Conservation (phyloP, 1,140 invertebrate genomes). For the Venustaconcha ellipsiformis region DNA sequence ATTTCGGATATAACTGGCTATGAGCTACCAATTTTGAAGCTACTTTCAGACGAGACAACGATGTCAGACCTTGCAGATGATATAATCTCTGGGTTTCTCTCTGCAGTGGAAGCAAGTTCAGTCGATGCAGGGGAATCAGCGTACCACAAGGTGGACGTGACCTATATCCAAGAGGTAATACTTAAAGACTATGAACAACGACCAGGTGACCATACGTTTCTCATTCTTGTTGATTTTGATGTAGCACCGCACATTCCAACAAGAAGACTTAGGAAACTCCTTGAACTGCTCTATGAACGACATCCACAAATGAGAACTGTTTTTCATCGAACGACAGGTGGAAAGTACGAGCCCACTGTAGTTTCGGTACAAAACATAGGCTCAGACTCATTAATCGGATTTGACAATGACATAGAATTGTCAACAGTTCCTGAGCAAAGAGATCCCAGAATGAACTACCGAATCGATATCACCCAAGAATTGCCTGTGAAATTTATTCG, state of each 20-base stretch:
- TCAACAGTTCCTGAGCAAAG: no score
- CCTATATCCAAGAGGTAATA: not conserved
- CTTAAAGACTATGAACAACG: slow-evolving; percentile 6
- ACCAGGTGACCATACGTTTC: slow-evolving; percentile 8
- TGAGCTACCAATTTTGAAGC: slow-evolving; percentile 2
- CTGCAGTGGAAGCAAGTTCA: not conserved
- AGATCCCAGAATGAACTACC: no score
- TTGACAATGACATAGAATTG: no score
- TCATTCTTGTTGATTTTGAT: slow-evolving; percentile 12
- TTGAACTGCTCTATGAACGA: no score
- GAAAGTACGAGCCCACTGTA: no score
- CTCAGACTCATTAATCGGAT: no score
- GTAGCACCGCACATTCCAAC: not conserved
- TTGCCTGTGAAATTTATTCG: no score
- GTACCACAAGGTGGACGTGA: not conserved
- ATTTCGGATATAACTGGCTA: slow-evolving; percentile 3
- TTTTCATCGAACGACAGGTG: no score
- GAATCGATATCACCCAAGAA: no score
- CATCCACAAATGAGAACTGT: no score
- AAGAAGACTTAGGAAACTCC: not conserved
- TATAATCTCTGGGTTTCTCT: not conserved
- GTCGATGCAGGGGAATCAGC: not conserved
- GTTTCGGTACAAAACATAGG: no score
- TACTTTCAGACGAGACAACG: slow-evolving; percentile 19
- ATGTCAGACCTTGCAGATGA: slow-evolving; percentile 1